Percentiles rank a stretch among this genome's conserved stretches.
These are phyloP conservation scores for Saguinus imperator DNA, from an alignment of 2,113 vertebrate genomes.

Conservation along the genomic window DNA sequence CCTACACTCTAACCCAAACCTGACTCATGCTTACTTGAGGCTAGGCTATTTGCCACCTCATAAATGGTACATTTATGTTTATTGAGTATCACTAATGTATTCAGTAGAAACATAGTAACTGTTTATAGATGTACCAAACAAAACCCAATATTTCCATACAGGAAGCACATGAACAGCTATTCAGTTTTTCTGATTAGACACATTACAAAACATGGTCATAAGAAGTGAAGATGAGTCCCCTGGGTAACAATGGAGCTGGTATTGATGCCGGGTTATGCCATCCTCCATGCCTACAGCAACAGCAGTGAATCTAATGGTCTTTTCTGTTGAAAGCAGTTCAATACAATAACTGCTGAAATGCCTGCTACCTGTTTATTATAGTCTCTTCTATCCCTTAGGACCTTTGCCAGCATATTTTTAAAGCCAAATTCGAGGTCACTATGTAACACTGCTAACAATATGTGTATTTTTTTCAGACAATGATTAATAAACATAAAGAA, in stretches of 20 bases:
- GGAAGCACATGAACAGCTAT: background rate
- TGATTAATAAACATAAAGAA: slow-evolving; percentile 33
- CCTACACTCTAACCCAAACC: background rate
- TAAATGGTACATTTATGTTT: background rate
- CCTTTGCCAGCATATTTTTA: background rate
- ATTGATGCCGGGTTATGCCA: background rate
- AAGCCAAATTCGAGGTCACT: background rate
- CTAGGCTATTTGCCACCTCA: background rate
- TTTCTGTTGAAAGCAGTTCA: background rate
- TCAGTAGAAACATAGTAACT: slow-evolving; percentile 26
- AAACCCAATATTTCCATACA: background rate
- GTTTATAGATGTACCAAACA: background rate
- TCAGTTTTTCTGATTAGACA: background rate
- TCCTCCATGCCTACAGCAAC: background rate
- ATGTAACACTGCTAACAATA: background rate
- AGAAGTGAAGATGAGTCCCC: background rate
- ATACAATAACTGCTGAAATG: background rate
- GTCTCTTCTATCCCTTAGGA: background rate
- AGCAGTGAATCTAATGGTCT: background rate
- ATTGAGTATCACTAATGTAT: background rate
- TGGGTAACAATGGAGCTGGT: too few relatives aligned
- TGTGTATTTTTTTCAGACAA: background rate
- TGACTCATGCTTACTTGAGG: background rate
- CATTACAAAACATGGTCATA: background rate
- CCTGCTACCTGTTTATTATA: background rate